These are phyloP conservation scores for Abscondita cerata DNA, from an alignment of 2,888 invertebrate species.

Conservation along the genomic window DNA sequence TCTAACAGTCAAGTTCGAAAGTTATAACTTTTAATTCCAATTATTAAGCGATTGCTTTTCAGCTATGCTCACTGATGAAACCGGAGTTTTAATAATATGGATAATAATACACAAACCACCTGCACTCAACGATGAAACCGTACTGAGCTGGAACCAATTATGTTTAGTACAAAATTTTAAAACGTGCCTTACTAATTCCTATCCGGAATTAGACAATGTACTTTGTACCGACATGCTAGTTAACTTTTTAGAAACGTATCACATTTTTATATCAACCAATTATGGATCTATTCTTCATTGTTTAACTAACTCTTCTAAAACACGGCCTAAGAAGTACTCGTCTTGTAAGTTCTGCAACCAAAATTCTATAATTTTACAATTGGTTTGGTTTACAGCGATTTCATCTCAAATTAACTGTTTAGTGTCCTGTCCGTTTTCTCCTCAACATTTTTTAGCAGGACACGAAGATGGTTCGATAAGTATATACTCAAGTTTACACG, in stretches of 20 bases:
- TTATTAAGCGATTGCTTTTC: conserved; percentile 5
- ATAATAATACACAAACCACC: conserved; percentile 54
- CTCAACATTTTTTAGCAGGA: conserved; percentile 61
- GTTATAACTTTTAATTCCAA: not conserved
- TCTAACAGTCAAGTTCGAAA: conserved; percentile 12
- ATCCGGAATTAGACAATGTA: conserved; percentile 50
- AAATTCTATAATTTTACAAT: too few species aligned
- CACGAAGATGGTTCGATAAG: conserved; percentile 61
- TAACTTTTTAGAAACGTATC: conserved; percentile 56
- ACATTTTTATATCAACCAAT: conserved; percentile 60
- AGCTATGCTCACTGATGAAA: conserved; percentile 63
- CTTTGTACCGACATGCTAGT: conserved; percentile 58
- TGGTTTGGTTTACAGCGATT: conserved; percentile 43
- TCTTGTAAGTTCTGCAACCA: conserved; percentile 42
- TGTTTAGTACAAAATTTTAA: conserved; percentile 58
- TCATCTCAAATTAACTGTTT: conserved; percentile 57
- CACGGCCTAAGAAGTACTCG: conserved; percentile 48
- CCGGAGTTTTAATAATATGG: conserved; percentile 61
- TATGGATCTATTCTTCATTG: conserved; percentile 59
- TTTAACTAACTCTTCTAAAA: conserved; percentile 49
- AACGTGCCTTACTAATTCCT: conserved; percentile 49
- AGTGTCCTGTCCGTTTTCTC: conserved; percentile 60
- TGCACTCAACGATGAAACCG: conserved; percentile 42
- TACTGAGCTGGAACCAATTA: conserved; percentile 57
- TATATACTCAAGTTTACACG: conserved; percentile 58